Base-by-base conservation (phyloP, 2,113 vertebrate genomes). In the Gobius niger region DNA sequence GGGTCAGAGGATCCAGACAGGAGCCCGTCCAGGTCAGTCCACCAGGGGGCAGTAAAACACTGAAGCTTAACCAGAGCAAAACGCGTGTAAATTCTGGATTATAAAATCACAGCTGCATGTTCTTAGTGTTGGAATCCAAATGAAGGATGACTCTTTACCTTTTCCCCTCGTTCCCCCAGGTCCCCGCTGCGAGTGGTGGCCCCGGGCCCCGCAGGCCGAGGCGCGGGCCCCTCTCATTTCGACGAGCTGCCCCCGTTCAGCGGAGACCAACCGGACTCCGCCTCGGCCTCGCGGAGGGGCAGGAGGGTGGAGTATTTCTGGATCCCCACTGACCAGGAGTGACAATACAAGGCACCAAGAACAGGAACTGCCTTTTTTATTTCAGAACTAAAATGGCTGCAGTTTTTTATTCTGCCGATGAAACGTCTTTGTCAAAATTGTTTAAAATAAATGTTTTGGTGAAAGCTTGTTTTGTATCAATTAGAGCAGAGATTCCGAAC, bases 1-100 rank as follows among this genome's bases (percentile, higher is more conserved):
- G 91, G 91, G 56, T 75, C 72, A 3, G 89, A 91, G 2, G 93
- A 93, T n/a, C 65, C 85, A 1, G 91, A 90, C 34, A 85, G 80
- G 16, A 88, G 68, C 44, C 65, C 87, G 18, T 89, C 89, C 70
- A 91, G 91, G 90, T 7, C 10, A 15, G 34, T 11, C 77, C 76
- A 74, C 67, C 52, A 51, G 76, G 10, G 44, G 65, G 80, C 66
- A 3, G 19, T 34, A n/a, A n/a, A n/a, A n/a, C n/a, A n/a, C n/a
- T n/a, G n/a, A n/a, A n/a, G n/a, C n/a, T n/a, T n/a, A n/a, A n/a
- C n/a, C n/a, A n/a, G n/a, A n/a, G 24, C 24, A 34, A 34, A 34
- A 34, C 24, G 5, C 24, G 51, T 53, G 7, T 49, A 3, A 2
- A 49, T 15, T 49, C 47, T 49, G 12, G 47, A 14, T 4, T 6